These are phyloP conservation scores for Sphaerodactylus townsendi DNA, from an alignment of 2,113 vertebrate genomes.

Conservation along the genomic window DNA sequence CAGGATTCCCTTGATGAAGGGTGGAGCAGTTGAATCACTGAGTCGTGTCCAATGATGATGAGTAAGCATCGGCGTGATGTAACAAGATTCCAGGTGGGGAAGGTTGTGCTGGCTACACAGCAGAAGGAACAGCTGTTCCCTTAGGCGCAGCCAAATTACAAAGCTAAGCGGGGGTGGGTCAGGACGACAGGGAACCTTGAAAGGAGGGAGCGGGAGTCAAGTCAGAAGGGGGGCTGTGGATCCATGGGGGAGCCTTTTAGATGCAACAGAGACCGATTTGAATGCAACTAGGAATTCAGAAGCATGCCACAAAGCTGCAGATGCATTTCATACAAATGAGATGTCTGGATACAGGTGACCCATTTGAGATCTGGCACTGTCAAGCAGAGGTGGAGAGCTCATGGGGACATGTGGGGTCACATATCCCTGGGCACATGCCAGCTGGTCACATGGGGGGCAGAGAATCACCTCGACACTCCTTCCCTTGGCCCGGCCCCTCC, in stretches of 20 bases:
- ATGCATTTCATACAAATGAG: neutral
- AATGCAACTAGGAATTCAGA: neutral
- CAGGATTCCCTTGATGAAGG: neutral
- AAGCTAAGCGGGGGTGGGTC: neutral
- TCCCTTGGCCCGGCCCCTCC: no score
- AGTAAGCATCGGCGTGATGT: neutral
- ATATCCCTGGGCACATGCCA: no score
- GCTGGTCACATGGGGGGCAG: no score
- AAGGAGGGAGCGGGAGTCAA: neutral
- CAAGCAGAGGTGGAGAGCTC: no score
- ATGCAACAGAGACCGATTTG: neutral
- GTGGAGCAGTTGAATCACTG: neutral
- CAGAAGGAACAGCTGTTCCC: neutral
- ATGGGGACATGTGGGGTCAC: no score
- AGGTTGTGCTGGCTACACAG: neutral
- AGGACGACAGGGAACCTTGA: neutral
- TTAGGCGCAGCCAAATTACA: neutral
- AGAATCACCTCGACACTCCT: no score
- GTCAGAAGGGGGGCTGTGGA: neutral
- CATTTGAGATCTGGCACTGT: no score
- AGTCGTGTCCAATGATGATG: neutral
- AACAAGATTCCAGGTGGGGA: neutral
- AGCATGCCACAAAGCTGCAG: neutral
- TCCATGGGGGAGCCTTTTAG: neutral
- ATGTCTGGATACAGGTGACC: no score